These are phyloP conservation scores for Drosophila subsilvestris DNA, from an alignment of 2,888 invertebrate species.

Conservation along the genomic window DNA sequence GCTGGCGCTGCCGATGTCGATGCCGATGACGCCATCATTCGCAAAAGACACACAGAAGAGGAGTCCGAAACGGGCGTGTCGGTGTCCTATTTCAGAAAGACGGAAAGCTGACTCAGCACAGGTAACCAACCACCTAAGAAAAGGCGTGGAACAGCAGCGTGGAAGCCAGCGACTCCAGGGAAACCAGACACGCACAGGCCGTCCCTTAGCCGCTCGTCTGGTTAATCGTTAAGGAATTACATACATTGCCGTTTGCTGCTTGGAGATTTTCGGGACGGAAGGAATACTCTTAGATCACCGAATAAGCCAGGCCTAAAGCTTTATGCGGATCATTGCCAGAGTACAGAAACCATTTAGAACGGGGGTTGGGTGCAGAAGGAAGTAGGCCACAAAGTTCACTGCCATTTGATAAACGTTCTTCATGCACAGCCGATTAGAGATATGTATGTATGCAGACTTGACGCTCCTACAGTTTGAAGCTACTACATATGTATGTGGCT, in stretches of 20 bases:
- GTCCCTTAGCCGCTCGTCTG: neutral
- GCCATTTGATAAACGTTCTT: too few species aligned
- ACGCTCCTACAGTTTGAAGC: too few species aligned
- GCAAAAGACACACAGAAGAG: neutral
- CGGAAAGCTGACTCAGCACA: constrained; percentile 1
- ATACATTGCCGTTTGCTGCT: neutral
- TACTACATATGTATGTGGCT: too few species aligned
- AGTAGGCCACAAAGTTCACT: neutral
- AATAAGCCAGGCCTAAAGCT: neutral
- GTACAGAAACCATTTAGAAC: neutral
- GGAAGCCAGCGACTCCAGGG: neutral
- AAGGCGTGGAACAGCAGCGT: neutral
- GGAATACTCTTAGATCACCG: neutral
- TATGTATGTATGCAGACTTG: too few species aligned
- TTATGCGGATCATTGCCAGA: neutral
- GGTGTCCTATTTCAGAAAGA: neutral
- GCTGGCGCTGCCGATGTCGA: too few species aligned
- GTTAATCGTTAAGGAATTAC: neutral
- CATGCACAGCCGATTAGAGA: too few species aligned
- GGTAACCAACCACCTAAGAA: neutral
- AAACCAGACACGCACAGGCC: neutral
- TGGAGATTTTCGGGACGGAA: neutral
- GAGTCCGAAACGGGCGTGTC: neutral
- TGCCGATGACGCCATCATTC: neutral
- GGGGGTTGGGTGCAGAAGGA: neutral